Percentiles rank a stretch among this genome's conserved stretches.
Evolutionary conservation across 2,888 invertebrate species (phyloP).

Genomic region (Chrysodeixis includens): DNA sequence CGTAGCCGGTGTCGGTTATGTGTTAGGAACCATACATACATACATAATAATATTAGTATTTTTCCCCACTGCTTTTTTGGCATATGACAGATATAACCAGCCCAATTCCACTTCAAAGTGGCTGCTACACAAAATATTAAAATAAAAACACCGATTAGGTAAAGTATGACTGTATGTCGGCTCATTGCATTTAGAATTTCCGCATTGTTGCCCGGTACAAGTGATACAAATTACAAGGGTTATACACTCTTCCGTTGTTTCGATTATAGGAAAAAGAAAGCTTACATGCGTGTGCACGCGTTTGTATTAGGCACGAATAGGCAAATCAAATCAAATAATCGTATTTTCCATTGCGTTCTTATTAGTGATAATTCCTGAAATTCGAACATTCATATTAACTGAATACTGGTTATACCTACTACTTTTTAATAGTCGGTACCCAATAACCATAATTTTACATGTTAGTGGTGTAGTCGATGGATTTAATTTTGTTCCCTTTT

Average conservation of each 20-base stretch:
- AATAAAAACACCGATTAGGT: neutral
- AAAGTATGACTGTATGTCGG: neutral
- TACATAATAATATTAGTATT: no score
- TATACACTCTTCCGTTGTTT: conserved; percentile 43
- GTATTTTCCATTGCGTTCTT: conserved; percentile 6
- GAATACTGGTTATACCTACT: no score
- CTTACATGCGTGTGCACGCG: conserved; percentile 46
- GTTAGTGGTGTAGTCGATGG: no score
- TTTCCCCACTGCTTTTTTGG: no score
- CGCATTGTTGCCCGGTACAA: conserved; percentile 13
- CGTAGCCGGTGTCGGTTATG: no score
- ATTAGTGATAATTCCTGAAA: neutral
- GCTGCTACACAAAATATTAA: no score
- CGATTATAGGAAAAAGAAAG: conserved; percentile 53
- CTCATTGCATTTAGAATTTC: conserved; percentile 23
- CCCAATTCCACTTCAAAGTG: no score
- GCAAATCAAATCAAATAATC: conserved; percentile 21
- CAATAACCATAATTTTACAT: no score
- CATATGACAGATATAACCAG: no score
- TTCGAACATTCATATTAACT: neutral
- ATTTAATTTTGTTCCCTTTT: no score
- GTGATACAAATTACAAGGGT: conserved; percentile 30
- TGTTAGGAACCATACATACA: no score
- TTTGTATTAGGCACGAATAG: conserved; percentile 50
- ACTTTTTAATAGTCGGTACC: no score